These are phyloP conservation scores for Pelvicachromis taeniatus DNA, from an alignment of 2,113 vertebrate genomes.

Conservation along the genomic window DNA sequence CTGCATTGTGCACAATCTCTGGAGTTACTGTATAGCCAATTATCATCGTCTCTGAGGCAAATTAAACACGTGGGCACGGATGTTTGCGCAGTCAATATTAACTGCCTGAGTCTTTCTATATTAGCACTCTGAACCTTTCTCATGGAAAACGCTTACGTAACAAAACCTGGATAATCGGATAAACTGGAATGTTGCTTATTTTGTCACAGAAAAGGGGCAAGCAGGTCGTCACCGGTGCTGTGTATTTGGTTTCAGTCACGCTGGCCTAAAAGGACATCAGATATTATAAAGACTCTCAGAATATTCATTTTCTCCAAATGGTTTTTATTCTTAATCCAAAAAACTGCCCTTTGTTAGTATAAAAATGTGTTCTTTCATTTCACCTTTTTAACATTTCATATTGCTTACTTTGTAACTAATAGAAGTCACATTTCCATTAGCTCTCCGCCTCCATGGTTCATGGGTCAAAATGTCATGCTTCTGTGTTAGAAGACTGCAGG, in stretches of 20 bases:
- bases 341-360: neutral
- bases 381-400: conserved; percentile 17
- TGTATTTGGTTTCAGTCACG: neutral
- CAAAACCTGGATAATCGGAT: neutral
- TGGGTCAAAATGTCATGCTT: neutral
- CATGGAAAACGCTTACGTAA: neutral
- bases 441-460: neutral
- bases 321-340: neutral
- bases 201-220: neutral
- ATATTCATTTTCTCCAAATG: conserved; percentile 9
- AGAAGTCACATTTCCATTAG: neutral
- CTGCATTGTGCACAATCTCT: neutral
- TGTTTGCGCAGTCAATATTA: neutral
- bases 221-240: neutral
- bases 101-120: neutral
- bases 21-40: conserved; percentile 2
- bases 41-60: conserved; percentile 7
- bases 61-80: neutral
- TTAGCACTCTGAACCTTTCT: neutral
- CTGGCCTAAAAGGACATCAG: neutral
- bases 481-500: neutral
- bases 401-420: neutral
- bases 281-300: neutral
- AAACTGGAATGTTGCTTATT: neutral
- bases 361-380: neutral